Conservation (phyloP, 2,888 invertebrate species). For the Drosophila infuscata region DNA sequence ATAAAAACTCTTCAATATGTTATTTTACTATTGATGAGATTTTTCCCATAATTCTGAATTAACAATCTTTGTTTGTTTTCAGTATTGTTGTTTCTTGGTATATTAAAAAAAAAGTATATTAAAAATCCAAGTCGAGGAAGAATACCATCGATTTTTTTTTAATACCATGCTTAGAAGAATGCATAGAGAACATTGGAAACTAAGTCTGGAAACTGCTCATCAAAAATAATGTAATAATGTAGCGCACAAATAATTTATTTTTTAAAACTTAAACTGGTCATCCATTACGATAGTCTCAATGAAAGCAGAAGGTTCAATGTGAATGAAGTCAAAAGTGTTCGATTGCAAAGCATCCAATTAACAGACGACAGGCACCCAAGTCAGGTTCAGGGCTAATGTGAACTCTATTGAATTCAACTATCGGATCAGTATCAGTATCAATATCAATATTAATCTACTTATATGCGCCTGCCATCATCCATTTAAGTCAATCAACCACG, state of each 20-base stretch:
- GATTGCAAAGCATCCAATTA: background rate
- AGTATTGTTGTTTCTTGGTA: no score
- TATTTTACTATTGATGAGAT: no score
- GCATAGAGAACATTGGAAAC: no score
- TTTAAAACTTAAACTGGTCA: background rate
- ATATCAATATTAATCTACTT: conserved; percentile 11
- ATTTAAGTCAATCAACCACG: conserved; percentile 12
- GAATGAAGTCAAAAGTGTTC: background rate
- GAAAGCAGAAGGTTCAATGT: background rate
- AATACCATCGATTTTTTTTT: no score
- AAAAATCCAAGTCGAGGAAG: no score
- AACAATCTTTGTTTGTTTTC: no score
- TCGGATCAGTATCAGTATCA: conserved; percentile 4
- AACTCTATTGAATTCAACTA: background rate
- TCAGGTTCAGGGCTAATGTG: background rate
- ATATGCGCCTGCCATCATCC: conserved; percentile 6
- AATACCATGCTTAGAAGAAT: no score
- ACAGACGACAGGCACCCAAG: background rate
- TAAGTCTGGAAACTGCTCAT: rapidly evolving
- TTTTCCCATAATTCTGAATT: no score
- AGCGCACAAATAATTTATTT: no score
- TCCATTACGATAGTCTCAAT: background rate
- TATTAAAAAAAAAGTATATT: no score
- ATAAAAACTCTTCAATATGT: no score
- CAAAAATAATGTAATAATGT: background rate